Evolutionary conservation across 1,140 invertebrate species (phyloP).

Genomic region (Drosophila nigrodunni): DNA sequence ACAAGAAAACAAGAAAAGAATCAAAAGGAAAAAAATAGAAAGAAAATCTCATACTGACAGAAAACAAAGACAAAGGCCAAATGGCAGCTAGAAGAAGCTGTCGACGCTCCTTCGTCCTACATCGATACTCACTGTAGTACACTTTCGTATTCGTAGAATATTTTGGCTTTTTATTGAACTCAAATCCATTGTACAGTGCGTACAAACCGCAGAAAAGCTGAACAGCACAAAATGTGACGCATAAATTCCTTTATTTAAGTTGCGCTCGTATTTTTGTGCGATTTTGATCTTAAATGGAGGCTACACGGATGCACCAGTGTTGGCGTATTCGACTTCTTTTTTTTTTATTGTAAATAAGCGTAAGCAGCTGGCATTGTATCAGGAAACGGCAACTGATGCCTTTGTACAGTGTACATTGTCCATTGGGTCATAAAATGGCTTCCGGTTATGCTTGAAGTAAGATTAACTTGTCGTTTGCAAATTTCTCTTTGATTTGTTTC

Average conservation of each 20-base stretch:
- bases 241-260: slow-evolving; percentile 74
- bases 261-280: slow-evolving; percentile 42
- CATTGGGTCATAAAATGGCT: slow-evolving; percentile 83
- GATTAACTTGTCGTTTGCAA: slow-evolving; percentile 85
- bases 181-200: slow-evolving; percentile 65
- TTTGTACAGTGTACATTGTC: slow-evolving; percentile 54
- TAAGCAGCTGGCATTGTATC: slow-evolving; percentile 39
- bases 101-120: background rate
- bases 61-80: slow-evolving; percentile 38
- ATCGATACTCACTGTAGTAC: slow-evolving; percentile 14
- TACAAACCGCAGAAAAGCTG: slow-evolving; percentile 23
- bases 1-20: slow-evolving; percentile 43
- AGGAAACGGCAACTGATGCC: background rate
- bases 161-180: slow-evolving; percentile 69
- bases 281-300: slow-evolving; percentile 46
- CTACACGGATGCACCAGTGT: slow-evolving; percentile 58
- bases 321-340: slow-evolving; percentile 7
- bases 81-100: slow-evolving; percentile 7
- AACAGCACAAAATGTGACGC: slow-evolving; percentile 44
- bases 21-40: background rate
- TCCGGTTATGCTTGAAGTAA: slow-evolving; percentile 83
- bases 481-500: slow-evolving; percentile 84
- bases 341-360: slow-evolving; percentile 45
- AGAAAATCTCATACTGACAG: no score
- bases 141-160: slow-evolving; percentile 23